These are phyloP conservation scores for Ceyx margarethae DNA, from an alignment of 2,113 vertebrate species.

Conservation along the genomic window DNA sequence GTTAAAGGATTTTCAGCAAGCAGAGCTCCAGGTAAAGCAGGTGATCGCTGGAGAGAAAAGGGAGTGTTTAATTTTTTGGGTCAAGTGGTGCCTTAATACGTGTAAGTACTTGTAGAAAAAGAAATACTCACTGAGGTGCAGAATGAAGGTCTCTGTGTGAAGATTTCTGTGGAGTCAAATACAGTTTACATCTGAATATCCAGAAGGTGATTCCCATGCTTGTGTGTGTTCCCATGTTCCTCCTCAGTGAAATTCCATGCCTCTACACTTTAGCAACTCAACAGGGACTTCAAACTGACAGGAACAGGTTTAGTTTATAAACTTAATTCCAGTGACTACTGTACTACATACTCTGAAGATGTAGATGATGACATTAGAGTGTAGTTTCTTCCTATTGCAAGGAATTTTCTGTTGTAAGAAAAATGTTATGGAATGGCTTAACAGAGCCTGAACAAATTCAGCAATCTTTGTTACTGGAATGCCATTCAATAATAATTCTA, in stretches of 20 bases:
- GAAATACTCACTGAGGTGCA: neutral
- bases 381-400: neutral
- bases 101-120: neutral
- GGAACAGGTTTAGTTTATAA: neutral
- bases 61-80: neutral
- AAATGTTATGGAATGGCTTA: neutral
- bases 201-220: neutral
- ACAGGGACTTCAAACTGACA: neutral
- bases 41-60: neutral
- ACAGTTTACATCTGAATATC: neutral
- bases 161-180: neutral
- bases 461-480: neutral
- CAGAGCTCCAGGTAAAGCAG: neutral
- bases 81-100: neutral
- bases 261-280: neutral
- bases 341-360: neutral
- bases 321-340: neutral
- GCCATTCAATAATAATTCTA: neutral
- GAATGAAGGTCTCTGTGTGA: neutral
- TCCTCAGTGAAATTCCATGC: neutral
- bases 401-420: neutral
- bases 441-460: neutral
- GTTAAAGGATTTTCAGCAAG: neutral
- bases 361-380: neutral
- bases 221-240: neutral